Percentiles rank a stretch among this genome's conserved stretches.
phyloP scores from a whole-genome alignment of 2,113 vertebrate species.

The Spea bombifrons region DNA sequence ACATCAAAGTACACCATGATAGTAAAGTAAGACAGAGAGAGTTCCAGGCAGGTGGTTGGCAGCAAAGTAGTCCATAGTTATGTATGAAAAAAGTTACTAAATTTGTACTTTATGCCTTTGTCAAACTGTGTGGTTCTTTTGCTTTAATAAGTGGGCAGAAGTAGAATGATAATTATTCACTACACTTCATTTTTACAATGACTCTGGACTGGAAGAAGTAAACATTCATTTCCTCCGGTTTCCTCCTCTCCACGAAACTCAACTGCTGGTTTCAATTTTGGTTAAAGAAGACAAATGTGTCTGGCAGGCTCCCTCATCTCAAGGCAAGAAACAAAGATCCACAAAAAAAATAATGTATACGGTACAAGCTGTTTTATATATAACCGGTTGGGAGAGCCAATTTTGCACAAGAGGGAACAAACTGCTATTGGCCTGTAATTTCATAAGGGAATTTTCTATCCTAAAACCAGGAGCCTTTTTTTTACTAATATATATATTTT shows the following conservation, averaged over 20 bases:
- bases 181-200: conserved; percentile 4
- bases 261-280: conserved; percentile 29
- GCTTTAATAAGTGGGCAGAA: background rate
- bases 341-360: background rate
- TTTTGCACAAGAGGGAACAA: background rate
- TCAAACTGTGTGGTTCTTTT: background rate
- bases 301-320: conserved; percentile 25
- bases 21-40: background rate
- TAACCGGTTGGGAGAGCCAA: conserved; percentile 7
- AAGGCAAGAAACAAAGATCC: background rate
- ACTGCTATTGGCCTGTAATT: background rate
- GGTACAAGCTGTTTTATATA: conserved; percentile 14
- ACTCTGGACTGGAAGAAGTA: conserved; percentile 13
- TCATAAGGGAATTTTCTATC: too few relatives aligned
- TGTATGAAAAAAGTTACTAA: background rate
- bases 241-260: conserved; percentile 7
- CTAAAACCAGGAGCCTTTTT: too few relatives aligned
- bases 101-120: background rate
- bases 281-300: conserved; percentile 17
- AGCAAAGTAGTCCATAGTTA: background rate
- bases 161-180: background rate
- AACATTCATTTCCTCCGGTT: conserved; percentile 35
- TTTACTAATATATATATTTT: too few relatives aligned
- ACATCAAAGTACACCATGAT: background rate
- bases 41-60: background rate